These are phyloP conservation scores for Charadrius vociferus DNA, from an alignment of 2,113 vertebrate genomes.

Conservation along the genomic window DNA sequence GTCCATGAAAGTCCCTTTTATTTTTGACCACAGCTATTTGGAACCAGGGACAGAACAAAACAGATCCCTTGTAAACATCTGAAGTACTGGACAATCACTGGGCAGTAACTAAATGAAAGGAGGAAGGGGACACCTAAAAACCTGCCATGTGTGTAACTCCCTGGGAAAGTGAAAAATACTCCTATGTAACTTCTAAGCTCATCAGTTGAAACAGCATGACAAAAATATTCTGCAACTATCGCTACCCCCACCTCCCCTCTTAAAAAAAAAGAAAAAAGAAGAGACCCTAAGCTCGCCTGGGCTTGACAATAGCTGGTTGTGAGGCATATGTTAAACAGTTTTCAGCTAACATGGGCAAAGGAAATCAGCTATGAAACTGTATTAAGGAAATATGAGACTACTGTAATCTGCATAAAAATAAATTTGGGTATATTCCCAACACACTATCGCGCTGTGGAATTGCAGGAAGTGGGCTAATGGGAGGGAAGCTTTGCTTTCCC, in stretches of 20 bases:
- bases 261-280: background rate
- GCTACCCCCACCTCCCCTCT: background rate
- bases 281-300: background rate
- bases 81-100: background rate
- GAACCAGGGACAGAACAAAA: background rate
- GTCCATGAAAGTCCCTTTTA: background rate
- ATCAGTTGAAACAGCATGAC: background rate
- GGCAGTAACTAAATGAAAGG: background rate
- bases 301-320: constrained; percentile 25
- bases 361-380: constrained; percentile 54
- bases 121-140: background rate
- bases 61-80: background rate
- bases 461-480: constrained; percentile 56
- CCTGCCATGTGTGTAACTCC: background rate
- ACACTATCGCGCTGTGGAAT: background rate
- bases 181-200: background rate
- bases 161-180: background rate
- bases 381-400: constrained; percentile 57
- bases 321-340: constrained; percentile 45
- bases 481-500: constrained; percentile 24
- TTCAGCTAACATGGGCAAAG: constrained; percentile 30
- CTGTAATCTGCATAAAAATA: constrained; percentile 69
- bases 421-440: constrained; percentile 60
- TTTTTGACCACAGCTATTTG: background rate
- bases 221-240: background rate